Evolutionary conservation across 2,797 vertebrate species (phyloP).

Genomic region (Echiichthys vipera): DNA sequence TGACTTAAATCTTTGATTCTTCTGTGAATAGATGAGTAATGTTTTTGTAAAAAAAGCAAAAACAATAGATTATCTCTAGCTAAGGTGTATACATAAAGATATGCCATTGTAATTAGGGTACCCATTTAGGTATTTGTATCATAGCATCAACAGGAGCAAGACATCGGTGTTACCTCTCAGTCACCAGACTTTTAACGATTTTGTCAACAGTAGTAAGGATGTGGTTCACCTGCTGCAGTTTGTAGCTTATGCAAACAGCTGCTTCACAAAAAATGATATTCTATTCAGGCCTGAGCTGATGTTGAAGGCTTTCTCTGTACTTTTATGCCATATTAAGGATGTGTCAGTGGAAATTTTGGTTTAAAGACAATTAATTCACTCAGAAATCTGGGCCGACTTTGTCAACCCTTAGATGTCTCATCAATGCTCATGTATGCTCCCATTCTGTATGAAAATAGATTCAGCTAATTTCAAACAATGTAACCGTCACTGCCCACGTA

Average conservation of each 20-base stretch:
- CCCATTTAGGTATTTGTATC: conserved; percentile 57
- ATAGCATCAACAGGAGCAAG: conserved; percentile 29
- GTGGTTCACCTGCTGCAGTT: conserved; percentile 14
- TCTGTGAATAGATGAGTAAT: conserved; percentile 63
- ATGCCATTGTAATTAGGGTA: conserved; percentile 51
- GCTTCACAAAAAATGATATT: conserved; percentile 3
- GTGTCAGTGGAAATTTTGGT: not conserved
- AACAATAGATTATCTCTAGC: conserved; percentile 57
- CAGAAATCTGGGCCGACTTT: not conserved
- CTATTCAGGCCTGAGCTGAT: conserved; percentile 4
- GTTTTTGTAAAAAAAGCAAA: conserved; percentile 56
- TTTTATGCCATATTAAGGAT: not conserved
- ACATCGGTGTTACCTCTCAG: conserved; percentile 11
- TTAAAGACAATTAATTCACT: too few relatives aligned
- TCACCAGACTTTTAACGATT: conserved; percentile 14
- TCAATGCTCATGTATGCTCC: too few relatives aligned
- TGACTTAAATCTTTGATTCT: conserved; percentile 45
- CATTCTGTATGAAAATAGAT: too few relatives aligned
- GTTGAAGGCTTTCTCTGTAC: not conserved
- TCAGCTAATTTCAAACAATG: too few relatives aligned
- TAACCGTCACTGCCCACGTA: too few relatives aligned
- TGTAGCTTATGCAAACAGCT: conserved; percentile 2
- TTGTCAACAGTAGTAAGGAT: not conserved
- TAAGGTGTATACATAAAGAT: conserved; percentile 54
- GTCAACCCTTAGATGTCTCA: not conserved